These are phyloP conservation scores for Gymnoscelis rufifasciata DNA, from an alignment of 2,888 invertebrate species.

Conservation along the genomic window DNA sequence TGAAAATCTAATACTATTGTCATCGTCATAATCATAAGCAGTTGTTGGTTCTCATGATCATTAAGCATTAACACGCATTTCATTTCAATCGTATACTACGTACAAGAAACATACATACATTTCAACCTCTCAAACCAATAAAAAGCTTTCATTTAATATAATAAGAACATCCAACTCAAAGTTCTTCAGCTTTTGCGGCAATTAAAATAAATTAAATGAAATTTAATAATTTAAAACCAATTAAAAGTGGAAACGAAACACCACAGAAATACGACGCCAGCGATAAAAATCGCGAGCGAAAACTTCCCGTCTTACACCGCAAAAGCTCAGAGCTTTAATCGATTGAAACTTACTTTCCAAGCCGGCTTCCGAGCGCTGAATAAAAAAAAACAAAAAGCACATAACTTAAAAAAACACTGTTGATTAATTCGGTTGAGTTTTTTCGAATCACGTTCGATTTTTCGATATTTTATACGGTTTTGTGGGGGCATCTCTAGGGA, in stretches of 20 bases:
- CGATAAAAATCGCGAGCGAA: constrained; percentile 39
- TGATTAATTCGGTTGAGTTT: constrained; percentile 19
- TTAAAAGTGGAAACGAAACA: constrained; percentile 32
- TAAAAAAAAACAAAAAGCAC: constrained; percentile 38
- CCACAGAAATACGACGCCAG: constrained; percentile 37
- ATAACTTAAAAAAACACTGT: constrained; percentile 29
- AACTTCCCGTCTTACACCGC: constrained; percentile 39
- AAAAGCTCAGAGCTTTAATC: constrained; percentile 51
- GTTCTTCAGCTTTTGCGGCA: constrained; percentile 8
- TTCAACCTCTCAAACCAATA: not conserved
- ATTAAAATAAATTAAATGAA: constrained; percentile 23
- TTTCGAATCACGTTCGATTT: constrained; percentile 18
- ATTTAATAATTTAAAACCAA: constrained; percentile 22
- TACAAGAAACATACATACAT: constrained; percentile 3
- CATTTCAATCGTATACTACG: constrained; percentile 10
- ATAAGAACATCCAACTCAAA: not conserved
- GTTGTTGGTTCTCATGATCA: constrained; percentile 21
- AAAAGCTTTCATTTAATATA: constrained; percentile 2
- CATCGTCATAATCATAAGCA: constrained; percentile 11
- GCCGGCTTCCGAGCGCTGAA: constrained; percentile 35
- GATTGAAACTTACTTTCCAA: constrained; percentile 56
- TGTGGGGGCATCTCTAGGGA: constrained; percentile 20
- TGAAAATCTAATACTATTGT: not conserved
- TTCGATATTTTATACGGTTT: constrained; percentile 27
- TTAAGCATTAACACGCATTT: constrained; percentile 13